Base-by-base conservation (phyloP, 2,113 vertebrate species). In the Cynoglossus semilaevis region DNA sequence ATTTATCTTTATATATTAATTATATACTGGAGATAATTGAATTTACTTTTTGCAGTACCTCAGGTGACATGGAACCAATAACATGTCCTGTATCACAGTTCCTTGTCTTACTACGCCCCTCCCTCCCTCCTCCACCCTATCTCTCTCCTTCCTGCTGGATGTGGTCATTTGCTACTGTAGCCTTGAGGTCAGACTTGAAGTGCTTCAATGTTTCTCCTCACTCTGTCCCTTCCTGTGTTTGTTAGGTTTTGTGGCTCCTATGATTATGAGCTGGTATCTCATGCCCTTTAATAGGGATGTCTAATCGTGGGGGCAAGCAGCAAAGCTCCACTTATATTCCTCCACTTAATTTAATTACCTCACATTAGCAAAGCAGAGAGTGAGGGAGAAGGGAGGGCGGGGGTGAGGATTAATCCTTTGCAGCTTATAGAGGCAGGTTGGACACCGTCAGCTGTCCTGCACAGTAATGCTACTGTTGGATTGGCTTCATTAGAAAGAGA, bases 301-400 rank as follows among this genome's bases (percentile, higher is more conserved):
- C 81, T 78, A 84, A 79, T 85, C 67, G 72, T 52, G 35, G 70
- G 77, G 64, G 50, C 56, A 77, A 59, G 77, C 67, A 54, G 70
- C 67, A 76, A 58, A 80, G 76, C 51, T 74, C 74, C 67, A 76
- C 80, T 83, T 86, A 78, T 73, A 75, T 7, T 80, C 79, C 73
- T 70, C 69, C 35, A 74, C 81, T 85, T 87, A 83, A 86, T 87
- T 85, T 80, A 87, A 89, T 88, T 87, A 85, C 67, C 74, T 84
- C 72, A 80, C 83, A 83, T 89, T 87, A 85, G 72, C 65, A 81
- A 67, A 62, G 72, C 72, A 65, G 49, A 18, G 51, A 69, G 61
- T 47, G 62, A 51, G 60, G n/a, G n/a, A 2, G 42, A 13, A 22
- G 34, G 45, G 11, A 48, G 15, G 19, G 43, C 37, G 42, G 18